Base-by-base conservation (phyloP, 2,888 invertebrate genomes). In the Punctoribates punctum region DNA sequence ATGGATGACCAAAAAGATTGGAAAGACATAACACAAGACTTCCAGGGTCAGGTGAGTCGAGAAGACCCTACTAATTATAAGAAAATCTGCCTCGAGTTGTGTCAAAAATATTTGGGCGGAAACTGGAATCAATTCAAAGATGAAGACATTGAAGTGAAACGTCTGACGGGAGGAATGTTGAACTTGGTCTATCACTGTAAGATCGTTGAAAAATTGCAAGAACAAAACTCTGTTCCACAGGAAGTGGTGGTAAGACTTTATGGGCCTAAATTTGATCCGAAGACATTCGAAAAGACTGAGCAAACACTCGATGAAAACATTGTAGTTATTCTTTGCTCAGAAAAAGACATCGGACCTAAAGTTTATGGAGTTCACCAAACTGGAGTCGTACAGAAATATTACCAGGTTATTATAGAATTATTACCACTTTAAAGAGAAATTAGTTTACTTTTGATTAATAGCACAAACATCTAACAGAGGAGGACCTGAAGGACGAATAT, bases 311-410 rank as follows among this genome's bases (percentile, higher is more conserved):
- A 74, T 2, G 51, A 60, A 1, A 57, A 60, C 25, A 38, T 57
- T 74, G 9, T 9, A 1, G 8, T 27, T 17, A 74, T 74, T 15
- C 5, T 74, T 3, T 20, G 8, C 42, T 42, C 42, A 13, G 42
- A 42, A 42, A 42, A 42, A 9, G 51, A 20, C 17, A 20, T 73
- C 27, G 97, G 97, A 0, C 97, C 97, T 0, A 92, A 92, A 83
- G 86, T 98, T 13, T 93, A 94, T 84, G 97, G 98, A 0, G 92
- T 98, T 38, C 98, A 97, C 84, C 94, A 95, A 5, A 96, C 93
- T 0, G 95, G 97, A 0, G 87, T 98, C 77, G 91, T 99, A 77
- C 98, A 98, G 84, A 93, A 98, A 83, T 98, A 92, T 83, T 54
- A 73, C 15, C 8, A 72, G 57, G 73, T 73, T n/a, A n/a, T n/a